Evolutionary conservation across 2,888 invertebrate species (phyloP), one percentile per base, ranked within the genome.

Genomic region (Thereva nobilitata): DNA sequence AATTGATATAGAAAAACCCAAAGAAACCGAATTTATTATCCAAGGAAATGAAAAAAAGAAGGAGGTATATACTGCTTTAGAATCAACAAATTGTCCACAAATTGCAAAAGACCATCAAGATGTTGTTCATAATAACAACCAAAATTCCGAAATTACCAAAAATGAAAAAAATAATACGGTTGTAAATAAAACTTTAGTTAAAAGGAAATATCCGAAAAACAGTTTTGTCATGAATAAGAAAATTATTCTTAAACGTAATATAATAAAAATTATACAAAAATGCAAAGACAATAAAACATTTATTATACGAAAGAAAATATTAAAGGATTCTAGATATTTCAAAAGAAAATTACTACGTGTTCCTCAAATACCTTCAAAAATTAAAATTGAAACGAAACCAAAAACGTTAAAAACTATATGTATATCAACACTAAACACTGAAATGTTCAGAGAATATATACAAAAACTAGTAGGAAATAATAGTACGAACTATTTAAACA

Each of bases 1-100:
- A 4, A 80, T 81, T 56, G 80, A 81, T 70, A 79, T 80, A 70
- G 79, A 80, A 63, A 80, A 81, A 67, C 74, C 78, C 0, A 76
- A 71, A 23, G 65, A 65, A 41, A 37, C 65, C 4, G 61, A 66
- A 7, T 37, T n/a, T 34, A 40, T 34, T 42, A 44, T 12, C 7
- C 63, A 65, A 44, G 40, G 50, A 41, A 61, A 64, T 6, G 55
- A 23, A n/a, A 50, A 50, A 10, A 47, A 35, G 5, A 7, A 37
- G 3, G 49, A 55, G 5, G 71, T 70, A 59, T 71, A 72, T 57
- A 45, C 71, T n/a, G 69, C 71, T 41, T 67, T 72, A 9, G 71
- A 72, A 64, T 69, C 72, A 41, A 23, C 23, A 23, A 23, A 23
- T 23, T 23, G 23, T 2, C 23, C 23, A 1, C 23, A 23, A 23